Base-by-base conservation (phyloP, 2,888 invertebrate species). In the Theodoxus fluviatilis region DNA sequence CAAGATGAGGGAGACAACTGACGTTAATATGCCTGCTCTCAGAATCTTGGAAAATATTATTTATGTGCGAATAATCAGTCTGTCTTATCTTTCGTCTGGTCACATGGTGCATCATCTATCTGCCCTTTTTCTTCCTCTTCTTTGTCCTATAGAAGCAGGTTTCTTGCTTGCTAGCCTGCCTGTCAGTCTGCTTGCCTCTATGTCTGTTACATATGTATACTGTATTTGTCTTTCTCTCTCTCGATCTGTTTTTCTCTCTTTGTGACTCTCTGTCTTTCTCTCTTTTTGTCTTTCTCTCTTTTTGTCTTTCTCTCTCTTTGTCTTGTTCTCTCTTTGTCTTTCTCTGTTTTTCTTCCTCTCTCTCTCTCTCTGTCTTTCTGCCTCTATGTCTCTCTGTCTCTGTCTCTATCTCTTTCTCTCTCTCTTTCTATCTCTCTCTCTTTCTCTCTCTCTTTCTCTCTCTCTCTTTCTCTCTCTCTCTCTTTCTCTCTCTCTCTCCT, bases 291-390 rank as follows among this genome's bases (percentile, higher is more conserved):
- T 65, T 4, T 65, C 65, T 37, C 38, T 65, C 37, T 65, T 37
- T 65, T 40, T 65, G 65, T 65, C 65, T 65, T 37, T 65, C 65
- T 65, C 9, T 65, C 38, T 65, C 9, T 52, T 25, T 52, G 9
- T 52, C 52, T 52, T 4, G 18, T 25, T 52, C 7, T 52, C 52
- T 52, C 7, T 52, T 25, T 52, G 9, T 52, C 52, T 52, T n/a
- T 52, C 6, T 52, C n/a, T 18, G 3, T 52, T 4, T 52, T 25
- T 18, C 3, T 18, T 18, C 3, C n/a, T 25, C n/a, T 18, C 52
- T 6, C 4, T 25, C 25, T 35, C 38, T 28, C 18, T 35, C n/a
- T 7, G 15, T 35, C 65, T 40, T 25, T 37, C 37, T 65, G 9
- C 25, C 25, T 18, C 25, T 25, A n/a, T 18, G 4, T 4, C 4